Percentiles rank a stretch among this genome's conserved stretches.
Conservation (phyloP, 2,113 vertebrate genomes). For the Ptilonorhynchus violaceus region DNA sequence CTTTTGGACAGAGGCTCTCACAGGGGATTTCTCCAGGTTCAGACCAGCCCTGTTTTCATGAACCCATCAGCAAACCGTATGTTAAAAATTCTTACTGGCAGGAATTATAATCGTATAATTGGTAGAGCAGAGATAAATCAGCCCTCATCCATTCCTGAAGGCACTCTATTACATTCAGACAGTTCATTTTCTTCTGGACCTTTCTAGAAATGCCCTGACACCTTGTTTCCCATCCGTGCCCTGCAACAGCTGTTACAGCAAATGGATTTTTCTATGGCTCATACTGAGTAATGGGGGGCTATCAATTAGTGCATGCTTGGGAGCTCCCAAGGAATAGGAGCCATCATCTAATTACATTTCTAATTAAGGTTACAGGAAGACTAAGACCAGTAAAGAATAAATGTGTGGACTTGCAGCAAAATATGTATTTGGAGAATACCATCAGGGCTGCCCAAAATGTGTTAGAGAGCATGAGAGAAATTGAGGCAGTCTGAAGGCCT, state of each 20-base stretch:
- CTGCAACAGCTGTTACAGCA: slow-evolving; percentile 41
- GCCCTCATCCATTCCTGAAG: slow-evolving; percentile 6
- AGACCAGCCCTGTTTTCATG: background rate
- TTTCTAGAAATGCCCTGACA: slow-evolving; percentile 23
- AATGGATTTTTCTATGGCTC: slow-evolving; percentile 24
- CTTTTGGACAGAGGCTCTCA: slow-evolving; percentile 6
- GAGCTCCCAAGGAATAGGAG: slow-evolving; percentile 31
- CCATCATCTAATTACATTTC: slow-evolving; percentile 45
- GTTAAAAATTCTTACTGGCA: slow-evolving; percentile 25
- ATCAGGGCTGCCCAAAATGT: background rate
- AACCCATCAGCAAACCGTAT: slow-evolving; percentile 41
- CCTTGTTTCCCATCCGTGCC: background rate
- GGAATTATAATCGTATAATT: background rate
- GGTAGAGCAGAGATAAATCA: background rate
- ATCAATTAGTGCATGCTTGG: slow-evolving; percentile 45
- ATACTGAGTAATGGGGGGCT: slow-evolving; percentile 11
- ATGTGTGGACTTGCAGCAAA: slow-evolving; percentile 17
- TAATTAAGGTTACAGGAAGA: slow-evolving; percentile 48
- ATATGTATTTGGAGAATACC: background rate
- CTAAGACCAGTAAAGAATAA: background rate
- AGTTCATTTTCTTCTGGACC: slow-evolving; percentile 42
- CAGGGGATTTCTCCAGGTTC: background rate
- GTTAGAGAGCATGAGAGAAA: background rate
- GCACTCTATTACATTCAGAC: background rate
- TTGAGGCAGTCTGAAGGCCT: background rate